Base-by-base conservation (phyloP, 2,113 vertebrate species). In the Lasiurus cinereus region DNA sequence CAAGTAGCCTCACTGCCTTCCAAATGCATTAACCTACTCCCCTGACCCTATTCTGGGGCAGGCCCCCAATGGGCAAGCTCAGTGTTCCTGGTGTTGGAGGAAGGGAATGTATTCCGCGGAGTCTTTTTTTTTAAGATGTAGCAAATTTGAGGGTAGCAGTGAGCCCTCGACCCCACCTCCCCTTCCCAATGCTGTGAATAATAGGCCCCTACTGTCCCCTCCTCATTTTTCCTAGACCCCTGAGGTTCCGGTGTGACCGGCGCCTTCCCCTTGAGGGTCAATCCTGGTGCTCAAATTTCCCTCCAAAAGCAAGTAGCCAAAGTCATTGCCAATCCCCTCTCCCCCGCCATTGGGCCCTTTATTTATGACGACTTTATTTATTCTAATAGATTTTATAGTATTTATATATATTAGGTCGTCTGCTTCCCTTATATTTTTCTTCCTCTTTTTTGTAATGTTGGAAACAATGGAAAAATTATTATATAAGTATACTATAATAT, bases 361-460 rank as follows among this genome's bases (percentile, higher is more conserved):
- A 98, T 98, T 98, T 98, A 98, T 98, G 97, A 98, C 86, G 97
- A 96, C 94, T 94, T 98, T 98, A 98, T 98, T 98, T 98, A 98
- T 98, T 98, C 95, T 95, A 83, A 94, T 87, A 96, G 96, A 96
- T 98, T 98, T 98, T 98, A 98, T 98, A 98, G 97, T 96, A 96
- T 98, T 98, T 98, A 98, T 98, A 97, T 97, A 93, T 97, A 97
- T 97, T 95, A 93, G 82, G 97, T 97, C 97, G 96, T 97, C 97
- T 90, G 78, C 90, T 85, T 90, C 85, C 95, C 93, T 77, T 92
- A 87, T 96, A 86, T 94, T 96, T 93, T 95, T 83, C 97, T 94
- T 90, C 79, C 46, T 88, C 93, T 70, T 94, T 97, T 98, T 97
- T 97, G 94, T 98, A 98, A 98, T 97, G 96, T 97, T 95, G 91